Base-by-base conservation (phyloP, 2,797 vertebrate genomes). In the Phoebastria nigripes region DNA sequence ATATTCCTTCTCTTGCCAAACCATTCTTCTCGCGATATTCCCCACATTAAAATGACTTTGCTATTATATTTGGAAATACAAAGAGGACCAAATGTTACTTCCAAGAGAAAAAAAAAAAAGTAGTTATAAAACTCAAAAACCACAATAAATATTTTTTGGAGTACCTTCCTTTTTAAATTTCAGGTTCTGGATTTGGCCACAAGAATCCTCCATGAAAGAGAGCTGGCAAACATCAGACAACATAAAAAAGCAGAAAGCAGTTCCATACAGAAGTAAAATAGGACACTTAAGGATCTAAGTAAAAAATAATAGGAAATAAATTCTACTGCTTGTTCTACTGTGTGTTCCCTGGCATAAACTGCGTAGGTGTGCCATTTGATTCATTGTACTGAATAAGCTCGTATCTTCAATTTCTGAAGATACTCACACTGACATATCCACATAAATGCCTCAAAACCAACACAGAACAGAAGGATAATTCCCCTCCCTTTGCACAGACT, bases 1-100 rank as follows among this genome's bases (percentile, higher is more conserved):
- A 95, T 94, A 96, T 35, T 65, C 41, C 6, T 39, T 80, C 58
- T 82, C 82, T 79, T 96, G 96, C 96, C 97, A 97, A 97, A 95
- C 66, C 89, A 83, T 88, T 97, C 89, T 97, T 97, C 94, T 97
- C 22, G 5, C 3, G 25, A 93, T 97, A 97, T 94, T 94, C 83
- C 91, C 55, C 84, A 92, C 56, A 95, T 78, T 96, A 90, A 96
- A 97, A 95, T 87, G 56, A 66, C 54, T 94, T 70, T 93, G 66
- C 39, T 97, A 58, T 97, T 89, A 17, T 76, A 82, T 82, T 95
- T 97, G 74, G 91, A 97, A 97, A 93, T 74, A 80, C 33, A 94
- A 94, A 86, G 86, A 93, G 42, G 51, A 89, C 12, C 41, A 94
- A 97, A 87, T 4, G 0, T 42, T 56, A 10, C 35, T 74, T 87